Evolutionary conservation across 2,113 vertebrate species (phyloP).

Genomic region (Syrrhaptes paradoxus): DNA sequence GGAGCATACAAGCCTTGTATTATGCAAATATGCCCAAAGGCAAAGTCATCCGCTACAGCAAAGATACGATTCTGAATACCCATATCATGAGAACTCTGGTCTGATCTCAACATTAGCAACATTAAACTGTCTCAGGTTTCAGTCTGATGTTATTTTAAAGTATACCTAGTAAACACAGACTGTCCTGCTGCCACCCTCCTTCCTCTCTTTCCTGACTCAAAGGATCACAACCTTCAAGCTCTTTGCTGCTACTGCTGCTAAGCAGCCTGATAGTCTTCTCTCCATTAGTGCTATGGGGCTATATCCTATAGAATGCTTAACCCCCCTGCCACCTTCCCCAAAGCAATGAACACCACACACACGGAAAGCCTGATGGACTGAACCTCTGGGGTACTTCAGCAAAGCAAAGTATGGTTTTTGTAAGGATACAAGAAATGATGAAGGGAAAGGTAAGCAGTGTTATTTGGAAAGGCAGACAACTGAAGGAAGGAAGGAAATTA

Average conservation of each 20-base stretch:
- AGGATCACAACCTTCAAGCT: not conserved
- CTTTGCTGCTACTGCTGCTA: not conserved
- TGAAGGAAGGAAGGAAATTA: not conserved
- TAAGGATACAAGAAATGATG: not conserved
- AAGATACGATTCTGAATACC: not conserved
- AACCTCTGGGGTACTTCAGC: not conserved
- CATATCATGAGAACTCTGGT: not conserved
- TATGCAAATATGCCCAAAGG: not conserved
- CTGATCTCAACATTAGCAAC: not conserved
- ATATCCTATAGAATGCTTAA: not conserved
- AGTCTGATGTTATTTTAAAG: not conserved
- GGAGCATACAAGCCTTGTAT: not conserved
- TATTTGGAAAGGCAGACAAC: not conserved
- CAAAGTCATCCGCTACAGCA: not conserved
- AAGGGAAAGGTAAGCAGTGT: not conserved
- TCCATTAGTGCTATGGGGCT: not conserved
- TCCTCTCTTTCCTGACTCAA: not conserved
- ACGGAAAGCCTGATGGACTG: not conserved
- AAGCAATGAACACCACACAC: not conserved
- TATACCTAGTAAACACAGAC: not conserved
- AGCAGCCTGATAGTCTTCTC: not conserved
- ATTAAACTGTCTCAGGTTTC: not conserved
- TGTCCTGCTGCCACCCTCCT: not conserved
- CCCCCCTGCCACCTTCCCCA: no score
- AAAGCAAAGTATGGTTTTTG: not conserved